Percentiles rank a stretch among this genome's conserved stretches.
Evolutionary conservation across 2,797 vertebrate genomes (phyloP).

Genomic region (Amniataba percoides): DNA sequence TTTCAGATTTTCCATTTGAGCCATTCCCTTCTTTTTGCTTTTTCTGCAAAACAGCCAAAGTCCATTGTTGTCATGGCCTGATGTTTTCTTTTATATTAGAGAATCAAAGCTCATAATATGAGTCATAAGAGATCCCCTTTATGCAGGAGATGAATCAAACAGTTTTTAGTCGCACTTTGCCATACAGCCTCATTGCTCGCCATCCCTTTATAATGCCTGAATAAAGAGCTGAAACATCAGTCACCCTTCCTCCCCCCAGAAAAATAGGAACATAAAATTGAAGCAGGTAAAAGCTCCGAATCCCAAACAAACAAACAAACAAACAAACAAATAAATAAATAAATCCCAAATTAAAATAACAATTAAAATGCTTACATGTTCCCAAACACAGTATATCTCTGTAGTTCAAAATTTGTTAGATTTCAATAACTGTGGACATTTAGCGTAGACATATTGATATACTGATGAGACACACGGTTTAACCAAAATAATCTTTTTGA

Average conservation of each 20-base stretch:
- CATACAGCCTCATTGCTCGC: conserved; percentile 19
- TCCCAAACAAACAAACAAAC: background rate
- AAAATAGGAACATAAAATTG: conserved; percentile 4
- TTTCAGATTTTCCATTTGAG: conserved; percentile 27
- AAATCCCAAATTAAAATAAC: too few relatives aligned
- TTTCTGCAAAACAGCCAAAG: conserved; percentile 3
- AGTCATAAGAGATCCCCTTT: conserved; percentile 56
- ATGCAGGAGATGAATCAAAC: conserved; percentile 51
- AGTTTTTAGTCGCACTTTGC: conserved; percentile 24
- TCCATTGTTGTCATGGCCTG: conserved; percentile 37
- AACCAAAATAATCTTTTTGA: background rate
- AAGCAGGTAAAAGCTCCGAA: background rate
- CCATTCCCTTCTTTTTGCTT: background rate
- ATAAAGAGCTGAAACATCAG: conserved; percentile 17
- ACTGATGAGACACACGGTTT: background rate
- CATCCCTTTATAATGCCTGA: background rate
- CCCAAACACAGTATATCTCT: background rate
- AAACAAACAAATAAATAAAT: too few relatives aligned
- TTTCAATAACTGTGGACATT: background rate
- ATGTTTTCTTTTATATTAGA: conserved; percentile 53
- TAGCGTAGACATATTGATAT: too few relatives aligned
- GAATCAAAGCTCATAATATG: conserved; percentile 51
- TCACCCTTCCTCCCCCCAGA: background rate
- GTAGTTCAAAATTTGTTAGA: background rate
- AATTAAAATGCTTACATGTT: background rate